Base-by-base conservation (phyloP, 1,140 invertebrate species). In the Chrysomallon squamiferum region DNA sequence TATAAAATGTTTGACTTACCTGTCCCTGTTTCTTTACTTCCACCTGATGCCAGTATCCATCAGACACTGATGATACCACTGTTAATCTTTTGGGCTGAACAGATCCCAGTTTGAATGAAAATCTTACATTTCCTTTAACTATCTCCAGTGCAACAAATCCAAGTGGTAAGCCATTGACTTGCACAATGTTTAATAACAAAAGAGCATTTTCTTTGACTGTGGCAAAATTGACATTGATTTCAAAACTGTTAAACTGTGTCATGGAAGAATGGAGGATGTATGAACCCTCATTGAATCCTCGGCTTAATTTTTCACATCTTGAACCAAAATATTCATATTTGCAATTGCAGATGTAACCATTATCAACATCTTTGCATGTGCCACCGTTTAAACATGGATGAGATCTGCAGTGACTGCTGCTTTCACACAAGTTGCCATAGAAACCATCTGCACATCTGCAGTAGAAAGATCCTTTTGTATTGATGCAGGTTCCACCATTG, bases 101-200 rank as follows among this genome's bases (percentile, higher is more conserved):
- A 1, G 93, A 90, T 2, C 93, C 94, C 6, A 76, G 59, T 20
- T 75, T 70, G 78, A 93, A 96, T 0, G 95, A 95, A 83, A 98
- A 96, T 18, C 92, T 88, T 0, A 94, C 91, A 74, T 89, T 90
- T 0, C 94, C 93, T 41, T 90, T 88, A 0, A 95, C 87, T 57
- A 98, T 80, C 85, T 98, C 94, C 45, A 98, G 88, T 0, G 95
- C 94, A 32, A 98, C 89, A 80, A 97, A 97, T 81, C 97, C 95
- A 30, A 89, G 92, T 78, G 93, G 93, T 9, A 65, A 62, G 3
- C 60, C 57, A 15, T 29, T 56, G 1, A 60, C 54, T 0, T 90
- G 86, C 1, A 94, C 95, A 76, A 93, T 96, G 73, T 96, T 97
- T 84, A 97, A 97, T 0, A 96, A 87, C 0, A 98, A 83, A 6